These are phyloP conservation scores for Leptinotarsa defecta DNA, from an alignment of 1,140 invertebrate species.

Conservation along the genomic window DNA sequence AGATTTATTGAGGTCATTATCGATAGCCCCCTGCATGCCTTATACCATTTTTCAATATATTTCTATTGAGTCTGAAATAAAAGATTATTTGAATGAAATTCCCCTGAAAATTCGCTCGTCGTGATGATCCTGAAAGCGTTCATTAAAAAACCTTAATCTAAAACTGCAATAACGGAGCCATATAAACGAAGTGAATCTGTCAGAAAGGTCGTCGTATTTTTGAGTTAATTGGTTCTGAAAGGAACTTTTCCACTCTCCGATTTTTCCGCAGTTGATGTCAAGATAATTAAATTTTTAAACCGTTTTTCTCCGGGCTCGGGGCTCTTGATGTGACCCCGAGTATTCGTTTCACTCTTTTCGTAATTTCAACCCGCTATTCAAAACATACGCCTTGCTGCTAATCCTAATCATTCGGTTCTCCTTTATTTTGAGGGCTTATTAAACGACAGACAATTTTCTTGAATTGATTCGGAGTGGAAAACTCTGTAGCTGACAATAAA, in stretches of 20 bases:
- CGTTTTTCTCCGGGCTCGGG: slow-evolving; percentile 29
- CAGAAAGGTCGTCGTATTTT: slow-evolving; percentile 28
- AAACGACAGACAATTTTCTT: slow-evolving; percentile 11
- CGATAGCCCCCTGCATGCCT: no score
- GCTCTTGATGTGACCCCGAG: neutral
- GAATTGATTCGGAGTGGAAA: slow-evolving; percentile 2
- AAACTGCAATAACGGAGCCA: slow-evolving; percentile 7
- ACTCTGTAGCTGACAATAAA: slow-evolving; percentile 6
- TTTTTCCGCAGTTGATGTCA: slow-evolving; percentile 46
- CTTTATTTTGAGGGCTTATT: slow-evolving; percentile 7
- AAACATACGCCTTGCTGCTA: slow-evolving; percentile 18
- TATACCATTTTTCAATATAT: no score
- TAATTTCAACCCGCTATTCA: slow-evolving; percentile 12
- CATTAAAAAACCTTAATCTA: neutral
- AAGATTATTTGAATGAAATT: no score
- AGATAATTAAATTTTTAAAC: slow-evolving; percentile 48
- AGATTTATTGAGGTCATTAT: no score
- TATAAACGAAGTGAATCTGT: slow-evolving; percentile 13
- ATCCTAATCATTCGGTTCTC: slow-evolving; percentile 24
- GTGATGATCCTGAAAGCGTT: neutral
- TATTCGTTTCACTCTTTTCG: slow-evolving; percentile 26
- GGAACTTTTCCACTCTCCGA: slow-evolving; percentile 43
- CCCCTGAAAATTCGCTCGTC: neutral
- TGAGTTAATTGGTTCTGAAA: slow-evolving; percentile 45
- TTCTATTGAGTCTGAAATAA: no score